These are phyloP conservation scores for Centroberyx gerrardi DNA, from an alignment of 2,797 vertebrate genomes.

Conservation along the genomic window DNA sequence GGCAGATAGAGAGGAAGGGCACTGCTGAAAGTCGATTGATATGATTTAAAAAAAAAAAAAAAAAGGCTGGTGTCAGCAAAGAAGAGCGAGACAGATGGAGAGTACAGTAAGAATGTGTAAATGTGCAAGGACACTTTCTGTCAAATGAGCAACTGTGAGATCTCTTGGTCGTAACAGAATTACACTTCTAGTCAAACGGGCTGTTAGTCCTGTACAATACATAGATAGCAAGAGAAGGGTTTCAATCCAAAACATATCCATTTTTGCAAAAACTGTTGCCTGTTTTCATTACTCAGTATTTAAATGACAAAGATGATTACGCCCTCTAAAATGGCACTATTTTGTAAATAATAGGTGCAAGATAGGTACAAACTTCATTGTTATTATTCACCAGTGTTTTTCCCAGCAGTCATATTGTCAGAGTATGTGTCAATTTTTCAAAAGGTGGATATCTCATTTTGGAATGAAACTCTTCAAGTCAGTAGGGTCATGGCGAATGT, in stretches of 20 bases:
- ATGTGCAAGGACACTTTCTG: slow-evolving; percentile 45
- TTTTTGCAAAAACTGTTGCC: background rate
- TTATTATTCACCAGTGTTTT: background rate
- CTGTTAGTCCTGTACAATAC: slow-evolving; percentile 21
- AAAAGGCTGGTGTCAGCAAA: slow-evolving; percentile 8
- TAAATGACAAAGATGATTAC: background rate
- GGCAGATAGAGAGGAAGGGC: background rate
- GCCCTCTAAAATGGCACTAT: background rate
- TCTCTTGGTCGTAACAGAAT: slow-evolving; percentile 28
- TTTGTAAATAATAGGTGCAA: slow-evolving; percentile 23
- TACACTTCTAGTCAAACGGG: slow-evolving; percentile 19
- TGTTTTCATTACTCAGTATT: background rate
- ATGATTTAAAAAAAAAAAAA: background rate
- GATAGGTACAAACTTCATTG: background rate
- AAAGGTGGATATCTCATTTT: slow-evolving; percentile 10
- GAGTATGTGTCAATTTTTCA: background rate
- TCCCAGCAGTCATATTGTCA: slow-evolving; percentile 5
- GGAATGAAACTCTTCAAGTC: slow-evolving; percentile 32
- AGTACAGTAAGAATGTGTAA: slow-evolving; percentile 52
- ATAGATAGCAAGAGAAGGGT: slow-evolving; percentile 19
- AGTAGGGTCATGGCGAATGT: background rate
- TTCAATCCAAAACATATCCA: slow-evolving; percentile 35
- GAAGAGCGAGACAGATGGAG: slow-evolving; percentile 3
- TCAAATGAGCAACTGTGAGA: slow-evolving; percentile 33
- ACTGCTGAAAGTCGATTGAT: background rate